Percentiles rank a stretch among this genome's conserved stretches.
Evolutionary conservation across 2,888 invertebrate genomes (phyloP).

Genomic region (Isoperla grammatica): DNA sequence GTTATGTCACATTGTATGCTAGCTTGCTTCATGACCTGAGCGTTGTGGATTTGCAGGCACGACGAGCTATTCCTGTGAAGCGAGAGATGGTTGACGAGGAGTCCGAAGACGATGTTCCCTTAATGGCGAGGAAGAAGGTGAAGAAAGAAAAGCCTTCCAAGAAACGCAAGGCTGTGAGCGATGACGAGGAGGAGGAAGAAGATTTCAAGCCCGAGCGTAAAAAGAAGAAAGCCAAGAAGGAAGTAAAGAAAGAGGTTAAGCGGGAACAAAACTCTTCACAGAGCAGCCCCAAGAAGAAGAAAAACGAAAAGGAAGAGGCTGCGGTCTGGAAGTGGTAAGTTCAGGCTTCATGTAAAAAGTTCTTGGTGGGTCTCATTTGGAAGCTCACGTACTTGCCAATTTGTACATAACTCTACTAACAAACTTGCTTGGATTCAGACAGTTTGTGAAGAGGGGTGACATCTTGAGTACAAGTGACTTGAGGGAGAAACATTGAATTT

Average conservation of each 20-base stretch:
- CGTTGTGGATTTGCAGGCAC: too few relatives aligned
- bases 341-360: too few relatives aligned
- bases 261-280: slow-evolving; percentile 39
- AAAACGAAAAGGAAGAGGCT: slow-evolving; percentile 72
- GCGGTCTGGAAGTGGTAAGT: slow-evolving; percentile 91
- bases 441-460: too few relatives aligned
- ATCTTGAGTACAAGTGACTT: too few relatives aligned
- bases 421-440: too few relatives aligned
- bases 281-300: slow-evolving; percentile 50
- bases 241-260: slow-evolving; percentile 38
- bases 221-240: slow-evolving; percentile 35
- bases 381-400: too few relatives aligned
- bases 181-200: slow-evolving; percentile 50
- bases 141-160: slow-evolving; percentile 51
- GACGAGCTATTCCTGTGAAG: background rate
- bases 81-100: slow-evolving; percentile 49
- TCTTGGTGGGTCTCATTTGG: too few relatives aligned
- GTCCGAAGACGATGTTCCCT: slow-evolving; percentile 60
- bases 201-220: slow-evolving; percentile 38
- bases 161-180: slow-evolving; percentile 39
- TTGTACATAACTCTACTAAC: too few relatives aligned
- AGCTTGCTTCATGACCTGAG: too few relatives aligned
- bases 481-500: too few relatives aligned
- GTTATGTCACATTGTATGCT: too few relatives aligned
- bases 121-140: slow-evolving; percentile 60